Evolutionary conservation across 2,113 vertebrate genomes (phyloP), one percentile per base, ranked within the genome.

Genomic region (Noturus placidus): DNA sequence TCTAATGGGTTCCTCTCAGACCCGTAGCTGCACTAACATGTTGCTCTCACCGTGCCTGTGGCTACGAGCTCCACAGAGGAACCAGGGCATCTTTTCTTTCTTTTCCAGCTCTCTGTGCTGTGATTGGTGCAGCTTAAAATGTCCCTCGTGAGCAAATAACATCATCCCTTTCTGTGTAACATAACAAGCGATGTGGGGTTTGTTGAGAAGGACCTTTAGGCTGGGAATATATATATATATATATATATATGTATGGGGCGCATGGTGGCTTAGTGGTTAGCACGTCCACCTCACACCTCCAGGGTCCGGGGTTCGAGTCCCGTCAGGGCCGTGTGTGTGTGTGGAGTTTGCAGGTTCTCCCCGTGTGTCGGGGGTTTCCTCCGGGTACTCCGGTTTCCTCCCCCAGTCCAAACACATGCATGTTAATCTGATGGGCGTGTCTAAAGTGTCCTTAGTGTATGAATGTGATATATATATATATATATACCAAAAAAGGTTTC

Each of bases 1-100:
- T 94, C 94, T 92, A 95, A 92, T 95, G 95, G 93, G 91, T 89
- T 90, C 78, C 92, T 95, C 94, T 94, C 92, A 92, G 90, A 91
- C 92, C 92, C 22, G 91, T 90, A 89, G 91, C 91, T 54, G 5
- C 87, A 89, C 91, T 83, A 91, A 91, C 91, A 90, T 92, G 92
- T 91, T 92, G 93, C 93, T 92, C 93, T 92, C 91, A 92, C 91
- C 91, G 89, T 88, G 89, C 93, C 93, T 90, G 70, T 88, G 91
- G 92, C 87, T 50, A 76, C 9, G 11, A 38, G 56, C 67, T 50
- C 38, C 83, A 67, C 50, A 30, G 76, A 79, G 50, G 27, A 54
- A 20, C 50, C 76, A 46, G 46, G 3, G 72, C 30, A 35, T 57
- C 30, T 82, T 38, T 63, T 3, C 6, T 85, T 82, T 85, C 76